Base-by-base conservation (phyloP, 2,888 invertebrate species). In the Onchidella celtica region DNA sequence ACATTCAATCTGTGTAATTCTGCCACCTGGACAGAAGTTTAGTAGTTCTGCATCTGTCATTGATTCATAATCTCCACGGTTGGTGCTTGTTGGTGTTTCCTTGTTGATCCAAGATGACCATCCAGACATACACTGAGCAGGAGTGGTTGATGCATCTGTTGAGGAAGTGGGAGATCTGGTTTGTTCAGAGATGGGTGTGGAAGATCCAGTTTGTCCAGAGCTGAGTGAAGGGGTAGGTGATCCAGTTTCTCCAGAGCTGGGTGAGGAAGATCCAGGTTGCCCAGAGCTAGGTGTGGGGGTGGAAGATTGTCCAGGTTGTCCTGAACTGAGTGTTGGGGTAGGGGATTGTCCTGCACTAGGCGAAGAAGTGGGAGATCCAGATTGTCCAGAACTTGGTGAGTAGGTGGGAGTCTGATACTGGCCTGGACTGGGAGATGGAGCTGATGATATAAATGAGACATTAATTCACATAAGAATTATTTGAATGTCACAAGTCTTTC, bases 21-120 rank as follows among this genome's bases (percentile, higher is more conserved):
- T 55, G 14, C 90, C 90, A 65, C 84, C 88, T 0, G 80, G 83
- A 83, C 90, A 91, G 87, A 90, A 89, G 6, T 65, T 40, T 17
- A 79, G 55, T 38, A 85, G 72, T 75, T 90, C 89, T n/a, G 83
- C 74, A 3, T 77, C 21, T 0, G 86, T 87, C 82, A 89, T 84
- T 32, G 86, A 85, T 79, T 91, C 90, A 73, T 83, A 81, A 66
- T 91, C 90, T 21, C 90, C 91, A n/a, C n/a, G n/a, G 34, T 82
- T 74, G 61, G 85, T 87, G 29, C 79, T 66, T n/a, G 82, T 68
- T 57, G 91, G 91, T 21, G 79, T 80, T 65, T 90, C 87, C 38
- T 70, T 76, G 74, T 84, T 84, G 70, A 83, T 72, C 83, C 84
- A 81, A 34, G 29, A n/a, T 21, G 84, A 82, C 82, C 82, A 84